Conservation (phyloP, 1,140 invertebrate genomes). For the Venturia canescens region DNA sequence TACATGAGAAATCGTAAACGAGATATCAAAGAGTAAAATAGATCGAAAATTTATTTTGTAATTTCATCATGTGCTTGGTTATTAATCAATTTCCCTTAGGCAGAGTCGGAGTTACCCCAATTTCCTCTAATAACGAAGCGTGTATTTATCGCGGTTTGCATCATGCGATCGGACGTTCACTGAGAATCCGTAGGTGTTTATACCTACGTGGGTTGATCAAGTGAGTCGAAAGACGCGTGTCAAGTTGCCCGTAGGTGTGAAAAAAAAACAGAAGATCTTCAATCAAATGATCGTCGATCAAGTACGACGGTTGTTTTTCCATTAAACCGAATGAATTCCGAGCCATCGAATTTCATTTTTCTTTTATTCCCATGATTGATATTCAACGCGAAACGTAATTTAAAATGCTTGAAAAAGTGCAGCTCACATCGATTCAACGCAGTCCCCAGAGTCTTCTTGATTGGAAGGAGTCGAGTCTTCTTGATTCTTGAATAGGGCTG, state of each 20-base stretch:
- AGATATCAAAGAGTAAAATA: no score
- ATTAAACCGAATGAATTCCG: not conserved
- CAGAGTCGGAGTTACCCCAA: no score
- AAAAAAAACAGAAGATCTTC: not conserved
- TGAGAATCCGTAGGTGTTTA: not conserved
- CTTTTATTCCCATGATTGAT: no score
- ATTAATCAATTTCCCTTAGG: no score
- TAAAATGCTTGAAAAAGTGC: no score
- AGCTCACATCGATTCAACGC: not conserved
- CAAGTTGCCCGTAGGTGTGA: not conserved
- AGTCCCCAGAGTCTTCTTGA: conserved; percentile 23
- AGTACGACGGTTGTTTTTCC: not conserved
- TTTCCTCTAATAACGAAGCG: no score
- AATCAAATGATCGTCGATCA: not conserved
- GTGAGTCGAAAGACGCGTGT: not conserved
- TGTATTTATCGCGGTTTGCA: not conserved
- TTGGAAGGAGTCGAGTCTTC: conserved; percentile 24
- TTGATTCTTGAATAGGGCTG: conserved; percentile 15
- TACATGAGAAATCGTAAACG: no score
- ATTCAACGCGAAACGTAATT: not conserved
- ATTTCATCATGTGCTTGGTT: no score
- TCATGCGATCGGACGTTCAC: not conserved
- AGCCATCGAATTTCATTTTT: not conserved
- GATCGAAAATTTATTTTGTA: no score
- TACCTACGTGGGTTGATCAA: not conserved